Conservation (phyloP, 2,888 invertebrate species). For the Dasypolia templi region DNA sequence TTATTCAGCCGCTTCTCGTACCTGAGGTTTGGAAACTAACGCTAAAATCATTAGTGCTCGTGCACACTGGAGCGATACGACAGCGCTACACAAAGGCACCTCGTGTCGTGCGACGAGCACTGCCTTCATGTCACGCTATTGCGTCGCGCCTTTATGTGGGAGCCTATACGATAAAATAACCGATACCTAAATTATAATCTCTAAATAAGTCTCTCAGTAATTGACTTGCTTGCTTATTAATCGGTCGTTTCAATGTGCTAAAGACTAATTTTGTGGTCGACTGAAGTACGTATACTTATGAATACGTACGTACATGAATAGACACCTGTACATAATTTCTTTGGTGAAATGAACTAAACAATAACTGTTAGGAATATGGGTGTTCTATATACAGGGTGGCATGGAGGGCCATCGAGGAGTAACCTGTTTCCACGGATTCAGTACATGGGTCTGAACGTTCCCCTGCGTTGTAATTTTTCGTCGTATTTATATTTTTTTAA, state of each 20-base stretch:
- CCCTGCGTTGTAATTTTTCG: too few species aligned
- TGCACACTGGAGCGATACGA: too few species aligned
- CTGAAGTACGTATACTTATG: neutral
- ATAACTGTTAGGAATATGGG: neutral
- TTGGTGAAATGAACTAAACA: conserved; percentile 2
- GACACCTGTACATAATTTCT: conserved; percentile 6
- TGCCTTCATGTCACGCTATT: too few species aligned
- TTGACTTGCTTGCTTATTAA: neutral
- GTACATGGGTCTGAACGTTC: too few species aligned
- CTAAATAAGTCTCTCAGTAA: neutral
- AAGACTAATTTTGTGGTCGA: neutral
- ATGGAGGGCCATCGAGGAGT: too few species aligned
- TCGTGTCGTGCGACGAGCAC: too few species aligned
- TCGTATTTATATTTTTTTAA: too few species aligned
- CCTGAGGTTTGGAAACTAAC: neutral
- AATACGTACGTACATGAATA: neutral
- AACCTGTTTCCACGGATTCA: too few species aligned
- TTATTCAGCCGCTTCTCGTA: neutral
- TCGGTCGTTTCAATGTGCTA: neutral
- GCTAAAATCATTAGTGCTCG: neutral
- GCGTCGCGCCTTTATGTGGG: too few species aligned
- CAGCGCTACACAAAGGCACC: too few species aligned
- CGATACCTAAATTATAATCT: neutral
- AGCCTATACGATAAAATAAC: neutral
- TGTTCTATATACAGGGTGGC: too few species aligned